A percentile compares a stretch with the other conserved stretches of the same genome.
Conservation (phyloP, 2,888 invertebrate species). For the Perithous albicinctus region DNA sequence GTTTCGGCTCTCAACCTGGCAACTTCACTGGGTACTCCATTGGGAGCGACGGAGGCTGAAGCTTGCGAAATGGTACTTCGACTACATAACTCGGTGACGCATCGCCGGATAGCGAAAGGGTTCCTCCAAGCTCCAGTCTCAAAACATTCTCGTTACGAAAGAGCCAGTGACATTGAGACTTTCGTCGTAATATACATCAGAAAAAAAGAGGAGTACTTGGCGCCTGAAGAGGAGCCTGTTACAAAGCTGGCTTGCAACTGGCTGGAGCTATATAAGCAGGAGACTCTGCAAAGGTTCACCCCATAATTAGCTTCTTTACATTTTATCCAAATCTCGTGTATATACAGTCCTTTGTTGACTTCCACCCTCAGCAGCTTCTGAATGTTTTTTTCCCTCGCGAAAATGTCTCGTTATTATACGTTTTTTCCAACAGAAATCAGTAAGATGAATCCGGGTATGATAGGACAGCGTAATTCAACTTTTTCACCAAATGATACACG, state of each 20-base stretch:
- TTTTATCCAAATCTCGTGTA: background rate
- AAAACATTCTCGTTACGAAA: conserved; percentile 17
- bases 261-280: conserved; percentile 16
- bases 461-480: background rate
- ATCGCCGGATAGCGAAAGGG: conserved; percentile 41
- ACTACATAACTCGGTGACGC: conserved; percentile 37
- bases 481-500: too few relatives aligned
- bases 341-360: background rate
- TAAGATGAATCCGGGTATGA: background rate
- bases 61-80: conserved; percentile 48
- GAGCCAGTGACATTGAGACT: conserved; percentile 23
- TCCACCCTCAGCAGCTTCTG: conserved; percentile 1
- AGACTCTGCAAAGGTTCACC: conserved; percentile 25
- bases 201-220: conserved; percentile 8
- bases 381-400: background rate
- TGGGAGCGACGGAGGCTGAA: conserved; percentile 26
- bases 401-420: conserved; percentile 1
- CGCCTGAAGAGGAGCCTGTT: conserved; percentile 32
- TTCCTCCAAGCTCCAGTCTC: conserved; percentile 7
- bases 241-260: conserved; percentile 19
- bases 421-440: background rate
- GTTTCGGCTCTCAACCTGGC: conserved; percentile 24
- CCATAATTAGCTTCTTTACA: conserved; percentile 29
- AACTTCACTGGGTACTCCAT: conserved; percentile 3
- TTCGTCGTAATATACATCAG: conserved; percentile 19